Base-by-base conservation (phyloP, 30 jellyfish, hydroid and myxozoan genomes). In the Pelagia noctiluca region DNA sequence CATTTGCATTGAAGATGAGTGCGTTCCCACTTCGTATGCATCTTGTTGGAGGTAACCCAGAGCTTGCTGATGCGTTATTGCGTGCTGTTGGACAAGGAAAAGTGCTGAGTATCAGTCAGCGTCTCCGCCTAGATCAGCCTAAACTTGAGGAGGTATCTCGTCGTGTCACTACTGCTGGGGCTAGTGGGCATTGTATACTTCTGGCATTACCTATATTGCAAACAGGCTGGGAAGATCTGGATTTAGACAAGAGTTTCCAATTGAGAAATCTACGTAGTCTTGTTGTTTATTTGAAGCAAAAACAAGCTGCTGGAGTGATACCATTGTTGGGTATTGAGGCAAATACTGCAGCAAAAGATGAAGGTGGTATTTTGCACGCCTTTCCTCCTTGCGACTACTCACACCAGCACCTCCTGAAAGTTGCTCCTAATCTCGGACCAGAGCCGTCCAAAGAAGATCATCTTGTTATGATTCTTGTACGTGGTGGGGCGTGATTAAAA, bases 271-370 rank as follows among this genome's bases (percentile, higher is more conserved):
- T 94, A 32, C 92, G 96, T 49, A 94, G 97, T 87, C 96, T 94
- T 80, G 99, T 94, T 26, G 90, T 97, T 35, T 94, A 94, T 72
- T 79, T 94, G 75, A 84, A 85, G 37, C 92, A 94, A 61, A 94
- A 94, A 71, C 97, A 94, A 88, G 99, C 99, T 35, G 99, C 99
- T 0, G 99, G 99, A 38, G 99, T 94, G 7, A 94, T 94, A 31
- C 96, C 96, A 7, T 57, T 94, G 87, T 85, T 89, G 19, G 72
- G 89, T 31, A 78, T 26, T 37, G 99, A 82, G 61, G 67, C 75
- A 12, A 87, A 81, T 35, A 36, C 90, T 16, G 84, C 86, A 16
- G 53, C 64, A 34, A 96, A 88, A 75, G 99, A 94, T 71, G 99
- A 94, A 60, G 89, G 94, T 16, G 99, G 99, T 19, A 88, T 94